Evolutionary conservation across 2,888 invertebrate genomes (phyloP).

Genomic region (Torymus tubicola): DNA sequence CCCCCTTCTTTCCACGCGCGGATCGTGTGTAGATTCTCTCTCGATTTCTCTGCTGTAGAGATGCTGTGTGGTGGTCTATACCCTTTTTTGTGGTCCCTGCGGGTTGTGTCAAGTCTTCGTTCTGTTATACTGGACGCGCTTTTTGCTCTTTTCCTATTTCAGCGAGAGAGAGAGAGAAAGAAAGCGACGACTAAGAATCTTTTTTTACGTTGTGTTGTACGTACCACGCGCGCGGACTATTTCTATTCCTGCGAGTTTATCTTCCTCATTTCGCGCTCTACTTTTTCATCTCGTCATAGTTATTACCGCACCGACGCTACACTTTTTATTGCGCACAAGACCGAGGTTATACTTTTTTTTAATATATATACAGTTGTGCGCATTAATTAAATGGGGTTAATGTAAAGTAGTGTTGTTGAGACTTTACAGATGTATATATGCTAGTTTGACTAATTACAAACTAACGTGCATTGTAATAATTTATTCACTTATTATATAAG

Average conservation of each 20-base stretch:
- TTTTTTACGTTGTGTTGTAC: slow-evolving; percentile 7
- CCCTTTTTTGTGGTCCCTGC: too few relatives aligned
- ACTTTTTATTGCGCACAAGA: slow-evolving; percentile 5
- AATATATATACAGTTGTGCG: slow-evolving; percentile 2
- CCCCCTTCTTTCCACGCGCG: not conserved
- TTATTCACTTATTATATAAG: too few relatives aligned
- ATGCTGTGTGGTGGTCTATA: too few relatives aligned
- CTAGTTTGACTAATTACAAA: too few relatives aligned
- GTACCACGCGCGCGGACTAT: not conserved
- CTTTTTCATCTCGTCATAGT: slow-evolving; percentile 22
- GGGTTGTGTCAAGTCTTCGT: not conserved
- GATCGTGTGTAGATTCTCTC: not conserved
- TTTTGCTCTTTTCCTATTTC: slow-evolving; percentile 1
- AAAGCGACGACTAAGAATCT: not conserved
- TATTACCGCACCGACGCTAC: slow-evolving; percentile 3
- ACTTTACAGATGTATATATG: too few relatives aligned
- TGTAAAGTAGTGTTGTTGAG: too few relatives aligned
- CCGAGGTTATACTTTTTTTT: slow-evolving; percentile 1
- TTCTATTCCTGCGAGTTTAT: slow-evolving; percentile 32
- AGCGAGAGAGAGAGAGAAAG: too few relatives aligned
- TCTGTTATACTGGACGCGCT: not conserved
- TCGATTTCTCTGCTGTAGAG: not conserved
- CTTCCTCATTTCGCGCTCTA: slow-evolving; percentile 20
- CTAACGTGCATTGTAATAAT: too few relatives aligned
- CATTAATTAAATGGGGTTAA: too few relatives aligned